Base-by-base conservation (phyloP, 2,888 invertebrate species). In the Molorchus minor region DNA sequence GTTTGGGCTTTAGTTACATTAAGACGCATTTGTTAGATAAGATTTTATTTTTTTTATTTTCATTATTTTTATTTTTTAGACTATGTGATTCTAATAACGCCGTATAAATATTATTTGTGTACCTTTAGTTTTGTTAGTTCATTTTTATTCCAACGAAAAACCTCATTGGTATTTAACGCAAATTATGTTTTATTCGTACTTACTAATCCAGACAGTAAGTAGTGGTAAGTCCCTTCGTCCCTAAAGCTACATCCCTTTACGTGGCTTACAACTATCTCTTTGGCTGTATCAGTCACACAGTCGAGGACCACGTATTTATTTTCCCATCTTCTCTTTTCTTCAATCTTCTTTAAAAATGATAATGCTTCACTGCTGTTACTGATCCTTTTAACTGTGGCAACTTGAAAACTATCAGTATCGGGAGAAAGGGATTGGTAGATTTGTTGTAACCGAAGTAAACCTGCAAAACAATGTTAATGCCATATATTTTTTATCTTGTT, bases 151-250 rank as follows among this genome's bases (percentile, higher is more conserved):
- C n/a, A n/a, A n/a, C n/a, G n/a, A n/a, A n/a, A n/a, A n/a, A n/a
- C n/a, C n/a, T n/a, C n/a, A n/a, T n/a, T n/a, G n/a, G n/a, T n/a
- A n/a, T n/a, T n/a, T n/a, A n/a, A n/a, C n/a, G n/a, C n/a, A n/a
- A n/a, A n/a, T n/a, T n/a, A n/a, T n/a, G n/a, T n/a, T n/a, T n/a
- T n/a, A n/a, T n/a, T n/a, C n/a, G 25, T 33, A 86, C 92, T 90
- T 82, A 95, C 94, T 86, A 96, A 82, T 73, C 94, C 95, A 73
- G 94, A 94, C 57, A 96, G 86, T 73, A 96, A 86, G 81, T 95
- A 96, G 81, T 96, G 96, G 82, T 94, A 96, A 67, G 94, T 96
- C 74, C 95, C 84, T 73, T 93, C n/a, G n/a, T 88, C 55, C 95
- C 95, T 71, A 96, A 83, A 68, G 92, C 87, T 62, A 95, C 88